These are phyloP conservation scores for Plemyria rubiginata DNA, from an alignment of 2,888 invertebrate species.

Conservation along the genomic window DNA sequence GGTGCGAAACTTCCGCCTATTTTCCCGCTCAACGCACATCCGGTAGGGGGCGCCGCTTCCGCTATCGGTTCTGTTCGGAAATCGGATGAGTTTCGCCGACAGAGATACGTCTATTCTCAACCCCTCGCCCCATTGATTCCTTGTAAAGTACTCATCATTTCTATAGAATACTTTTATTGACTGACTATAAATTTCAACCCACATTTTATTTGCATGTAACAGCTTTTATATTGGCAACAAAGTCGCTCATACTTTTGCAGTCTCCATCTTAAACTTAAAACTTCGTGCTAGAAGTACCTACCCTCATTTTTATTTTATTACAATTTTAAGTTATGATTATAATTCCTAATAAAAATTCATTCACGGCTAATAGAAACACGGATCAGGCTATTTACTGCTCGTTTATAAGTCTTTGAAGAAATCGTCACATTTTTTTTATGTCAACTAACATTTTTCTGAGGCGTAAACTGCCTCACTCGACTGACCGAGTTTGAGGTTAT, in stretches of 20 bases:
- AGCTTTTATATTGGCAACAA: constrained; percentile 8
- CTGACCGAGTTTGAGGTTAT: neutral
- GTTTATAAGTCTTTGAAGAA: no score
- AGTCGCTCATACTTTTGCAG: constrained; percentile 5
- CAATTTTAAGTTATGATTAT: no score
- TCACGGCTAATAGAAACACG: neutral
- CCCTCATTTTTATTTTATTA: no score
- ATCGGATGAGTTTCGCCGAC: constrained; percentile 68
- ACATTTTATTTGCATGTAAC: constrained; percentile 27
- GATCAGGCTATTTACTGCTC: neutral
- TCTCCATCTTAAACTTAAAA: neutral
- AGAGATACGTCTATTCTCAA: constrained; percentile 66
- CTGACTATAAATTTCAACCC: constrained; percentile 50
- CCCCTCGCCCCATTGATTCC: constrained; percentile 65
- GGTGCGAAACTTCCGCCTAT: constrained; percentile 81
- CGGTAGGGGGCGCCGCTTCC: constrained; percentile 71
- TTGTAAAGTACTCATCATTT: constrained; percentile 64
- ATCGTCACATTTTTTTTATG: neutral
- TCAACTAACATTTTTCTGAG: neutral
- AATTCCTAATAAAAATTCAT: neutral
- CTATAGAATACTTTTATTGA: constrained; percentile 72
- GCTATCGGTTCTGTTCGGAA: constrained; percentile 73
- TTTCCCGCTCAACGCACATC: constrained; percentile 82
- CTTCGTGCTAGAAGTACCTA: no score
- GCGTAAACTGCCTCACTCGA: neutral